Conservation (phyloP, 2,113 vertebrate genomes). For the Seriola aureovittata region DNA sequence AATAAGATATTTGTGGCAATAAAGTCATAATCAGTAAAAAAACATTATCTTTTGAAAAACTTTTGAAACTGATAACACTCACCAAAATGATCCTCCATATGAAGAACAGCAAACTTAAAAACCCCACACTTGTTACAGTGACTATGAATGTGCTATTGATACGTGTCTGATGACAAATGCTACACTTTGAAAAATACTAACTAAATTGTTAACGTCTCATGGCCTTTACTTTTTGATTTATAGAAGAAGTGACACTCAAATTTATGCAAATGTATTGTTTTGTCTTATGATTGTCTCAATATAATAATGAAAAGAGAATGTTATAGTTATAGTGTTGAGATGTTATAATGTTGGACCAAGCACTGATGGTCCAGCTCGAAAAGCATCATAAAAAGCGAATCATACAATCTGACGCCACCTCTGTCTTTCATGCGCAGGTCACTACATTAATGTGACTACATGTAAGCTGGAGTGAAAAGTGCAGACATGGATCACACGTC, state of each 20-base stretch:
- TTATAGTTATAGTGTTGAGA: no score
- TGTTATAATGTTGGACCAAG: background rate
- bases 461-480: background rate
- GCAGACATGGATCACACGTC: background rate
- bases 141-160: background rate
- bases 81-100: background rate
- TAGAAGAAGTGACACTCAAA: background rate
- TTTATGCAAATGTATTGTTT: background rate
- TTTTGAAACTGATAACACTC: background rate
- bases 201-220: background rate
- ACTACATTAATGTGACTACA: background rate
- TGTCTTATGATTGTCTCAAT: background rate
- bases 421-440: background rate
- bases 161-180: background rate
- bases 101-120: background rate
- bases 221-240: background rate
- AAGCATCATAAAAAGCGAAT: background rate
- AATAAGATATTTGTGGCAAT: constrained; percentile 1
- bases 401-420: background rate
- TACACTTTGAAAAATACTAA: background rate
- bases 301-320: background rate
- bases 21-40: constrained; percentile 19
- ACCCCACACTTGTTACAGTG: background rate
- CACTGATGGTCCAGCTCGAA: background rate
- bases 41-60: constrained; percentile 1